phyloP scores from a whole-genome alignment of 2,797 vertebrate genomes.

The Poeciliopsis turneri region DNA sequence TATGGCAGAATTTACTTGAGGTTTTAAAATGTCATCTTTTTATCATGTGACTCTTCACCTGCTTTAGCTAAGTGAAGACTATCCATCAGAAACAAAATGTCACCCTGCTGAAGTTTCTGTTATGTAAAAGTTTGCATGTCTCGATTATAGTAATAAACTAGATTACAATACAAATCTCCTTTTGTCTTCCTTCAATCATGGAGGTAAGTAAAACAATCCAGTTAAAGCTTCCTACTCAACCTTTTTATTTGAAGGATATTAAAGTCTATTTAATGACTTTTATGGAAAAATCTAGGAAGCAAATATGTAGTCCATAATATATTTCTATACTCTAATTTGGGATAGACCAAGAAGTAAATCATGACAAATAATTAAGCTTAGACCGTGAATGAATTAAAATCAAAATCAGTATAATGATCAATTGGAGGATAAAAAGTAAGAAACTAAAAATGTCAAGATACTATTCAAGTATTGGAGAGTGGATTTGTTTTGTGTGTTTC shows the following conservation, averaged over 20 bases:
- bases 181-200: neutral
- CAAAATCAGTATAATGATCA: neutral
- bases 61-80: neutral
- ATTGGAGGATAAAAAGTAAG: neutral
- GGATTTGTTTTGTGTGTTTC: constrained; percentile 27
- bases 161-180: neutral
- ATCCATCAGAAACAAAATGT: neutral
- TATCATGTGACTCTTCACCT: neutral
- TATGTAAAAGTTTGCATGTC: neutral
- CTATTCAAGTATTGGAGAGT: constrained; percentile 28
- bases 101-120: neutral
- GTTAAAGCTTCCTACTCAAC: neutral
- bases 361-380: neutral
- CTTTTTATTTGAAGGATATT: neutral
- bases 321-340: neutral
- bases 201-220: neutral
- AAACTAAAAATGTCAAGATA: neutral
- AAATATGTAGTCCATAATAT: neutral
- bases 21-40: neutral
- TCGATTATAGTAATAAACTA: neutral
- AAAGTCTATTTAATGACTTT: neutral
- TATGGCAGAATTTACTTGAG: neutral
- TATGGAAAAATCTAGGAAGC: neutral
- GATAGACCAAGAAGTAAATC: neutral
- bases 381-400: neutral